phyloP scores from a whole-genome alignment of 2,113 vertebrate genomes.

The Gasterosteus aculeatus region DNA sequence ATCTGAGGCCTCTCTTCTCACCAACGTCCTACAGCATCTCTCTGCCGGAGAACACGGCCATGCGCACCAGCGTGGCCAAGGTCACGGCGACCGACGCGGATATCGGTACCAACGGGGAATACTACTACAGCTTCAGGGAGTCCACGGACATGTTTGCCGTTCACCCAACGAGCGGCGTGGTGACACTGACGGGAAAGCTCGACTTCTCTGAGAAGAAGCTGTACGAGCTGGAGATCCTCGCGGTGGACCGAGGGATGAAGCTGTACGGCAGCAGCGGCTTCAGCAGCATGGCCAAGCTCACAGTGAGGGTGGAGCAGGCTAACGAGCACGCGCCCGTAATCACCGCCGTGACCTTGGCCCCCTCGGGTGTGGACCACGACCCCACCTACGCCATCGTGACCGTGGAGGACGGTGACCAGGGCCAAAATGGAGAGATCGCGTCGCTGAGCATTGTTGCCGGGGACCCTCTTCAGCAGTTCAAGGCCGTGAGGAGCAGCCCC shows the following conservation, averaged over 20 bases:
- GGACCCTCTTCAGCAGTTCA: slow-evolving; percentile 91
- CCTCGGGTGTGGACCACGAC: slow-evolving; percentile 87
- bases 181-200: slow-evolving; percentile 91
- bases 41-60: slow-evolving; percentile 91
- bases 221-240: slow-evolving; percentile 94
- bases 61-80: slow-evolving; percentile 91
- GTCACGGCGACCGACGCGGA: slow-evolving; percentile 97
- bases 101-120: slow-evolving; percentile 97
- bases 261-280: slow-evolving; percentile 96
- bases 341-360: slow-evolving; percentile 84
- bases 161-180: slow-evolving; percentile 92
- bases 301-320: slow-evolving; percentile 90
- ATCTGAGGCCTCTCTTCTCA: slow-evolving; percentile 94
- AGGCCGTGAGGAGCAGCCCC: slow-evolving; percentile 87
- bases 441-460: slow-evolving; percentile 93
- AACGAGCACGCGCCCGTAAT: slow-evolving; percentile 90
- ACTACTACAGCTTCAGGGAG: slow-evolving; percentile 97
- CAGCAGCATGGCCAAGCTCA: slow-evolving; percentile 95
- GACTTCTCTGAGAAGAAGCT: slow-evolving; percentile 86
- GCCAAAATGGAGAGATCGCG: slow-evolving; percentile 92
- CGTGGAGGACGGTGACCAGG: slow-evolving; percentile 91
- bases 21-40: slow-evolving; percentile 96
- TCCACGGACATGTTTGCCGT: slow-evolving; percentile 96
- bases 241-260: slow-evolving; percentile 95
- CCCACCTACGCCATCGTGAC: slow-evolving; percentile 90